Base-by-base conservation (phyloP, 2,888 invertebrate species). In the Malacosoma neustria region DNA sequence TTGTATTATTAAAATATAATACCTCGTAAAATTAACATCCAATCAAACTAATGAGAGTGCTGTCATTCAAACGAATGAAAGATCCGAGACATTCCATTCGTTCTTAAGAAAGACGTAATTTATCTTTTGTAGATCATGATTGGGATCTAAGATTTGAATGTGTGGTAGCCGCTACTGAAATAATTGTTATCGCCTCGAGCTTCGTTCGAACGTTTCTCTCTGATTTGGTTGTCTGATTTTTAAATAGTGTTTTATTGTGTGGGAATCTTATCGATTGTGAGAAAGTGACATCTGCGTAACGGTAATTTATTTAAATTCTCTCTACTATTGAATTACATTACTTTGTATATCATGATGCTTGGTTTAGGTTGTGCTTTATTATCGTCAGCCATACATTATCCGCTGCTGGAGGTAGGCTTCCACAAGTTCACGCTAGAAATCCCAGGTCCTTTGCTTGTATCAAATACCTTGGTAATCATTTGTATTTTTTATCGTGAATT, bases 151-250 rank as follows among this genome's bases (percentile, higher is more conserved):
- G 57, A 61, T 59, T 62, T 52, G 58, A 58, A 54, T 60, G 60
- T 46, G 50, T 57, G 54, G 65, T 58, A 66, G 61, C 58, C 40
- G 74, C 76, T 75, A 72, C 75, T 49, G 69, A 50, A 54, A 54
- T 56, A 52, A 57, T 61, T 58, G 69, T 65, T 61, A 57, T 48
- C 57, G 75, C 76, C 72, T 48, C 39, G 39, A 68, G 75, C 69
- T 22, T 9, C 22, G 22, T 22, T 22, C 22, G 22, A 22, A 22
- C 22, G 4, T 22, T 22, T 22, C 22, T 22, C 22, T 22, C 22
- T 4, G 22, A 22, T 22, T 22, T 22, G 22, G 9, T 22, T 22
- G 22, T 22, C 22, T 22, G 22, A 5, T 22, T 22, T 22, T 22
- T 22, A 22, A 22, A 22, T 22, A 22, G 22, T 22, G 22, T 9